Base-by-base conservation (phyloP, 2,113 vertebrate genomes). In the Corythornis cristatus region DNA sequence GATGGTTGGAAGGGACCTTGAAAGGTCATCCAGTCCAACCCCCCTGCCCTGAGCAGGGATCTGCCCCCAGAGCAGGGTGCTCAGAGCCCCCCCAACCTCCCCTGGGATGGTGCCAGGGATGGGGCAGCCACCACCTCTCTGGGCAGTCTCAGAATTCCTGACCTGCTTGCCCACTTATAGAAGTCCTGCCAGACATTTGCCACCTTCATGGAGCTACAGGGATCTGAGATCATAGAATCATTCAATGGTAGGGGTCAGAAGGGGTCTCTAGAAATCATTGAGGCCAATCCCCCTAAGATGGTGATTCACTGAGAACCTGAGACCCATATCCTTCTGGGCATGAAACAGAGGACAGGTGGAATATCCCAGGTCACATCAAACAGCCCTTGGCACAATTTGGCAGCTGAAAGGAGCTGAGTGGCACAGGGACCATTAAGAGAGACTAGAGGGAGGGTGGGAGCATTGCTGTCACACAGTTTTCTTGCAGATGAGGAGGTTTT, bases 171-270 rank as follows among this genome's bases (percentile, higher is more conserved):
- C 21, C 29, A 13, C 67, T 62, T 13, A 18, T 5, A 75, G 22
- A 57, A 66, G 4, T 50, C 33, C 61, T 79, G 42, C 25, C 77
- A 72, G 51, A 46, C 5, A 11, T 84, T 70, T 45, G 15, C 26
- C 42, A 14, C 61, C 46, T 25, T 43, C 60, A 68, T 0, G 0
- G 25, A 13, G 42, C 51, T 22, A 5, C 3, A 5, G 10, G 21
- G 21, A 33, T 35, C 23, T 3, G 16, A 46, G 31, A 20, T 37
- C 37, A 37, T 37, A 37, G 37, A 37, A 37, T 37, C 37, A 37
- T 37, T 37, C 37, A 9, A 37, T 37, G 37, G 37, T 37, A 37
- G 37, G 37, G 37, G 37, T 37, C 11, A 11, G 37, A 37, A 37
- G 37, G 37, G 37, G 37, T 37, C 37, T 37, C 37, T 37, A 37